These are phyloP conservation scores for Hemaris fuciformis DNA, from an alignment of 2,888 invertebrate species.

Conservation along the genomic window DNA sequence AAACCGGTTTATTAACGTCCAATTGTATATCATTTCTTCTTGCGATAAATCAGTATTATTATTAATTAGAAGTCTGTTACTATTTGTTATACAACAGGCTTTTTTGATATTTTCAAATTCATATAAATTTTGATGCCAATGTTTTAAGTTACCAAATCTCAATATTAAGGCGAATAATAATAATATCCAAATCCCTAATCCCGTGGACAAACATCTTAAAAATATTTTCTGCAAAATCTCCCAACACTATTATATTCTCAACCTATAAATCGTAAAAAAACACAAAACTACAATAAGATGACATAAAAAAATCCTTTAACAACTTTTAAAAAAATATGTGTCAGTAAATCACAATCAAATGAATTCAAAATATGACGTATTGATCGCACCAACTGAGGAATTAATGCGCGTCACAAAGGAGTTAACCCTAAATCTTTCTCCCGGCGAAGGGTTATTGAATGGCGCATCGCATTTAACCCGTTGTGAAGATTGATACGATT, in stretches of 20 bases:
- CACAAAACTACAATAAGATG: constrained; percentile 11
- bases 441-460: constrained; percentile 40
- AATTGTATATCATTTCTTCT: constrained; percentile 49
- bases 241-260: not conserved
- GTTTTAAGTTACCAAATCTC: not conserved
- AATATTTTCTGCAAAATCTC: not conserved
- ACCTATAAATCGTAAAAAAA: constrained; percentile 11
- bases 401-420: constrained; percentile 1
- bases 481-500: constrained; percentile 75
- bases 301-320: constrained; percentile 25
- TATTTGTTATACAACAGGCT: no score
- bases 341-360: constrained; percentile 9
- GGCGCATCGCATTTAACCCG: constrained; percentile 71
- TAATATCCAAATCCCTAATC: not conserved
- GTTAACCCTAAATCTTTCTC: constrained; percentile 40
- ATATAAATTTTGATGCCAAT: no score
- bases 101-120: no score
- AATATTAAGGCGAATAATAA: not conserved
- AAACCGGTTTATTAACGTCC: not conserved
- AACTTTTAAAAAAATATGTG: constrained; percentile 17
- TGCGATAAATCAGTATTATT: not conserved
- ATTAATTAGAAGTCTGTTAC: not conserved
- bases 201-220: not conserved
- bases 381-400: constrained; percentile 1
- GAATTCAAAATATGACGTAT: constrained; percentile 9